phyloP scores from a whole-genome alignment of 2,888 invertebrate genomes.

The Itoplectis maculator region DNA sequence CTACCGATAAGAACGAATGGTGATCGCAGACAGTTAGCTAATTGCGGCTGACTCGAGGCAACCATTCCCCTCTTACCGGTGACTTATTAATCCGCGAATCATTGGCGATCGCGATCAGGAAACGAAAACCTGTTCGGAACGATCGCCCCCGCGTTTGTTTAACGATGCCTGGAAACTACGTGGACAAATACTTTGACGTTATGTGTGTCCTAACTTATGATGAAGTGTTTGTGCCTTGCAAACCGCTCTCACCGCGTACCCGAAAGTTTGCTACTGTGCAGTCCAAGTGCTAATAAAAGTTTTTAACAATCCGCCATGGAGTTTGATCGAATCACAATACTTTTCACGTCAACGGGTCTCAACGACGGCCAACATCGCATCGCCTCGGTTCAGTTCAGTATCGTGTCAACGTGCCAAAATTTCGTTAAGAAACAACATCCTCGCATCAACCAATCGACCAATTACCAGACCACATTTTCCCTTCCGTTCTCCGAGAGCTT shows the following conservation, averaged over 20 bases:
- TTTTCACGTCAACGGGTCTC: too few species aligned
- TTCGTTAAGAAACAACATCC: too few species aligned
- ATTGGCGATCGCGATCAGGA: neutral
- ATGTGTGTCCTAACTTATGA: neutral
- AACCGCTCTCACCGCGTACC: neutral
- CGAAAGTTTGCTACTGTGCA: constrained; percentile 5
- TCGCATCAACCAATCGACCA: too few species aligned
- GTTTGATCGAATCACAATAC: too few species aligned
- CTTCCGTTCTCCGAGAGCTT: too few species aligned
- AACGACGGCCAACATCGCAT: too few species aligned
- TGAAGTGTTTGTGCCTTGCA: neutral
- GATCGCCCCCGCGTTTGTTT: neutral
- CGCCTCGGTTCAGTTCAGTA: too few species aligned
- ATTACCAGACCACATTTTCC: too few species aligned
- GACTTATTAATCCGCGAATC: neutral
- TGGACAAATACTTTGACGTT: neutral
- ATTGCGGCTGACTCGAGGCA: neutral
- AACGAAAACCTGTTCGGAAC: neutral
- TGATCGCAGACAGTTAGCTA: neutral
- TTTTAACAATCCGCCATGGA: too few species aligned
- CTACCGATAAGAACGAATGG: constrained; percentile 17
- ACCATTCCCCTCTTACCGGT: neutral
- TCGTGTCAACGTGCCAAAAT: too few species aligned
- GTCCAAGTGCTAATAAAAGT: neutral
- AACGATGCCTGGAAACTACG: neutral